Evolutionary conservation across 2,797 vertebrate species (phyloP), one percentile per base, ranked within the genome.

Genomic region (Streptopelia turtur): DNA sequence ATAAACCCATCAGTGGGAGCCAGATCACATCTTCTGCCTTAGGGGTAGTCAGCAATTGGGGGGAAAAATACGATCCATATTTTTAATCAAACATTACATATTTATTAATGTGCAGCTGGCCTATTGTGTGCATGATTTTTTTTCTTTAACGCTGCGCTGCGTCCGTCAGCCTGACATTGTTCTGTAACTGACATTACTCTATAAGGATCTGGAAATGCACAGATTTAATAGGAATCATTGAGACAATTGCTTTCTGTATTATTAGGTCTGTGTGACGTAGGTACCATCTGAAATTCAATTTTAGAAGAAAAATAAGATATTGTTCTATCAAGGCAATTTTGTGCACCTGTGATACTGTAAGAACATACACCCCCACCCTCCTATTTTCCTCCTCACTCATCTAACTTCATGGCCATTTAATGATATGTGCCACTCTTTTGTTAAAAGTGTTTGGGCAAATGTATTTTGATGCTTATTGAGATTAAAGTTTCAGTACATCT

Each of bases 91-190:
- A 98, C 98, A 98, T 98, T 98, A 98, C 98, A 98, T 98, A 98
- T 98, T 98, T 98, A 98, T 98, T 98, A 98, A 98, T 98, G 98
- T 98, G 98, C 98, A 98, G 98, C 98, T 98, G 98, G 98, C 96
- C 98, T 96, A 98, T 98, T 98, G 98, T 98, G 97, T 87, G 96
- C 90, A 96, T 91, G 91, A 87, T 94, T 97, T 96, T 96, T 96
- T 95, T 95, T 97, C 93, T 97, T 95, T 96, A 96, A 97, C 60
- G 94, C 94, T 93, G 97, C 49, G 95, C 94, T 95, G 97, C 96
- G 97, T 98, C 98, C 98, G 94, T 98, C 96, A 95, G 96, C 93
- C 96, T 96, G 97, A 97, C 76, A 97, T 97, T 97, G 97, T 98
- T 98, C 97, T 96, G 43, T 88, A 95, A 95, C 97, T 97, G 97